Conservation (phyloP, 2,888 invertebrate species). For the Mechanitis mazaeus region DNA sequence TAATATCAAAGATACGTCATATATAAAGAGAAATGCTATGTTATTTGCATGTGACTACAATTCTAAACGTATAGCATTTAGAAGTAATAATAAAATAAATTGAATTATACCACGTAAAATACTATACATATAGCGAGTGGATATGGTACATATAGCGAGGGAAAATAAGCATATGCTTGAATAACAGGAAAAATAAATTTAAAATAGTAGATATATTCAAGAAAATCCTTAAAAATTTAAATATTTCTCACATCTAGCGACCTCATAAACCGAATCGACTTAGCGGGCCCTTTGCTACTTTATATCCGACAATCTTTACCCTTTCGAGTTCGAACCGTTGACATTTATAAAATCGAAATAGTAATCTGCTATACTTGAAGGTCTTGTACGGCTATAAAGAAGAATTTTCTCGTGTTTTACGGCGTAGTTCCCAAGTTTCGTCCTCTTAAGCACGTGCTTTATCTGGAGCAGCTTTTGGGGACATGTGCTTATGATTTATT, state of each 20-base stretch:
- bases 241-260: slow-evolving; percentile 24
- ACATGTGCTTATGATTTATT: slow-evolving; percentile 33
- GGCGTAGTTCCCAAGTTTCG: slow-evolving; percentile 50
- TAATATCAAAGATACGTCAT: no score
- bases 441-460: slow-evolving; percentile 37
- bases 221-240: slow-evolving; percentile 18
- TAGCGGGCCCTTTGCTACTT: slow-evolving; percentile 21
- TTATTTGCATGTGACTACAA: no score
- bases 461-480: slow-evolving; percentile 37
- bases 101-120: no score
- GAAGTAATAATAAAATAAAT: no score
- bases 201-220: slow-evolving; percentile 13
- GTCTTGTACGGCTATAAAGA: slow-evolving; percentile 55
- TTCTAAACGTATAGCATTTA: no score
- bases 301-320: slow-evolving; percentile 28
- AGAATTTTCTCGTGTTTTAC: slow-evolving; percentile 60
- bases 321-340: slow-evolving; percentile 44
- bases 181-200: not conserved
- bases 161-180: not conserved
- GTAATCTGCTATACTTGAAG: slow-evolving; percentile 37
- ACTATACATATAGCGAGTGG: not conserved
- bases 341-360: slow-evolving; percentile 61
- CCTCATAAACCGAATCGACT: slow-evolving; percentile 25
- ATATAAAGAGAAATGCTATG: no score
- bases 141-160: not conserved